phyloP scores from a whole-genome alignment of 2,113 vertebrate species.

The Oceanodroma tethys region DNA sequence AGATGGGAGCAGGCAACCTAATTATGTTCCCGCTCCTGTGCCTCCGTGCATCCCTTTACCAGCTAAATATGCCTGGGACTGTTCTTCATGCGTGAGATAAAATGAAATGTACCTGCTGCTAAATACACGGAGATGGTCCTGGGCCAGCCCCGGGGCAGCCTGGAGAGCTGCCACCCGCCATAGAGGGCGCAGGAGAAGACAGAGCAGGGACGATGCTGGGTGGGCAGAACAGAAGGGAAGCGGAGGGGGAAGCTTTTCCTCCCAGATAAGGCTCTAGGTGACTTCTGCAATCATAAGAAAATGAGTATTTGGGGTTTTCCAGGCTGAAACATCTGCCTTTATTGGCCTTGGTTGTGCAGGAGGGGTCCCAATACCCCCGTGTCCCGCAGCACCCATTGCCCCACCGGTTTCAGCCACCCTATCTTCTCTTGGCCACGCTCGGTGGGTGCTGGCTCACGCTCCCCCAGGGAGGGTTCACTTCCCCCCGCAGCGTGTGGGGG shows the following conservation, averaged over 20 bases:
- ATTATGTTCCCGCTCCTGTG: neutral
- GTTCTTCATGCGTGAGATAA: neutral
- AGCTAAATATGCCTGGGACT: neutral
- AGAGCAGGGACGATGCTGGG: neutral
- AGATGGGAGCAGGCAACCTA: neutral
- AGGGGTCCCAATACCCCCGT: fast-evolving
- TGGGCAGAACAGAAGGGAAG: neutral
- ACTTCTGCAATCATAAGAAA: neutral
- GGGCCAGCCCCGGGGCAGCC: neutral
- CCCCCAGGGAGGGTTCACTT: neutral
- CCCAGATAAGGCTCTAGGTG: neutral
- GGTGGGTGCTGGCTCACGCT: fast-evolving
- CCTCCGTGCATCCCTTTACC: neutral
- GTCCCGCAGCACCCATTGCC: neutral
- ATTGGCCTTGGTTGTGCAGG: neutral
- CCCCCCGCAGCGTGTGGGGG: fast-evolving
- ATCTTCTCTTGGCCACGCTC: fast-evolving
- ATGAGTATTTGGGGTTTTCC: neutral
- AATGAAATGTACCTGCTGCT: neutral
- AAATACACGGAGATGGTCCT: neutral
- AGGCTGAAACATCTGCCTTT: neutral
- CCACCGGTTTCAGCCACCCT: neutral
- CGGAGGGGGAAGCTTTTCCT: neutral
- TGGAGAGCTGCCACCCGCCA: neutral
- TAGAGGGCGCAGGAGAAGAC: neutral